phyloP scores from a whole-genome alignment of 2,888 invertebrate species.

The Drosophila leonis region DNA sequence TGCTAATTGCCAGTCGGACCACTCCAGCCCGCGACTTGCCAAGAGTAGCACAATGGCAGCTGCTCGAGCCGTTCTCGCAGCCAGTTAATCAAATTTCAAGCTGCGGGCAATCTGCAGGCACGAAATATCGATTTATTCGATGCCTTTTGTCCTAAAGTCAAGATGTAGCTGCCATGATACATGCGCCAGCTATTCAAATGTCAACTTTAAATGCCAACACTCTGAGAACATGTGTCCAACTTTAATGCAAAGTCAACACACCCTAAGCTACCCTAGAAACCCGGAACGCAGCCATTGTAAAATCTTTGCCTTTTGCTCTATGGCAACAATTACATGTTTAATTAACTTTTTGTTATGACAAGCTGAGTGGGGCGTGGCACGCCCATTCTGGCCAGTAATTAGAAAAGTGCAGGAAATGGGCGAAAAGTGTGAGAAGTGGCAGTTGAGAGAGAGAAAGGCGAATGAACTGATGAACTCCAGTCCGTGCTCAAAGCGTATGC shows the following conservation, averaged over 20 bases:
- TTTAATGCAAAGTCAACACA: conserved; percentile 2
- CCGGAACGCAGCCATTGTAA: conserved; percentile 35
- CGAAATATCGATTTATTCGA: conserved; percentile 1
- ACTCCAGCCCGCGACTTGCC: conserved; percentile 1
- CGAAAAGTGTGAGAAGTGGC: conserved; percentile 1
- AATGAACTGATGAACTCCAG: conserved; percentile 26
- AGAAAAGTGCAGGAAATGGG: conserved; percentile 25
- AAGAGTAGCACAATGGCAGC: conserved; percentile 27
- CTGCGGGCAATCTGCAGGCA: background rate
- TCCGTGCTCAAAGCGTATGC: background rate
- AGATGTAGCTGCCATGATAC: background rate
- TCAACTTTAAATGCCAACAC: background rate
- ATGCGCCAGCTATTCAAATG: background rate
- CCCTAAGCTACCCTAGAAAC: conserved; percentile 19
- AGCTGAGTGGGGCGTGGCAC: conserved; percentile 18
- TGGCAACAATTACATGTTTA: conserved; percentile 77
- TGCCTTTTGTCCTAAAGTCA: background rate
- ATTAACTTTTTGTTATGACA: conserved; percentile 77
- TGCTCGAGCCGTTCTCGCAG: conserved; percentile 9
- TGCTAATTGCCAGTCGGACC: conserved; percentile 59
- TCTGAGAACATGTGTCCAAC: background rate
- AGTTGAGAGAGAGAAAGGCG: conserved; percentile 17
- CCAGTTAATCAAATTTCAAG: conserved; percentile 36
- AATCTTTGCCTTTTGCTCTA: conserved; percentile 50
- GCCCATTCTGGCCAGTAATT: conserved; percentile 25